Base-by-base conservation (phyloP, 2,113 vertebrate species). In the Pachyramphus minor region DNA sequence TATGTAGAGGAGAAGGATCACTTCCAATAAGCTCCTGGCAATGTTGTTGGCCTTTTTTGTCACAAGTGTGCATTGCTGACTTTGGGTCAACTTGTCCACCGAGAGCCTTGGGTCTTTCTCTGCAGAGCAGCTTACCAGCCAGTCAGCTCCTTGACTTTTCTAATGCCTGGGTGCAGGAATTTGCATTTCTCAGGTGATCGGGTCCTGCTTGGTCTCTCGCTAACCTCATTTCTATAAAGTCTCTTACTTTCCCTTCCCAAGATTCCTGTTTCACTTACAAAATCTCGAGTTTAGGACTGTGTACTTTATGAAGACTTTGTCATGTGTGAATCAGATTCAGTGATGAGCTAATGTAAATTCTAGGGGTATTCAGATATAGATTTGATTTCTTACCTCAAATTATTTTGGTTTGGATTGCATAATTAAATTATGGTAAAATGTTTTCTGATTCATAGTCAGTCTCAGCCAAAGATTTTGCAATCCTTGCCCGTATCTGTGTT, bases 311-410 rank as follows among this genome's bases (percentile, higher is more conserved):
- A 89, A 77, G 62, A 68, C 31, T 88, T 66, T 72, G 17, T 50
- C 67, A 52, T 47, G 10, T 64, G 44, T 86, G 49, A 84, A 60
- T 89, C 42, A 74, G 27, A 91, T 74, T 91, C 55, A 53, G 64
- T 53, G 52, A 77, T 78, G 64, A 89, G 17, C 35, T 78, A 75
- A 84, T 10, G 15, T 68, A 89, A n/a, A 72, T 93, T 87, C 28
- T 78, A 37, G 28, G 15, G 30, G 3, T 85, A 72, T 82, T 75
- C 33, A 50, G 66, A 68, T 82, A 53, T 4, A 78, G 39, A 59
- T 91, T 94, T 53, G 20, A 18, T 78, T 94, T 91, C 82, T 93
- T 90, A 74, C n/a, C 25, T 94, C 39, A 75, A 33, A 87, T 93
- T 87, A 71, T 45, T 90, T 93, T 87, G 27, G 12, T 21, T 91